Conservation (phyloP, 2,797 vertebrate species). For the Microcaecilia unicolor region DNA sequence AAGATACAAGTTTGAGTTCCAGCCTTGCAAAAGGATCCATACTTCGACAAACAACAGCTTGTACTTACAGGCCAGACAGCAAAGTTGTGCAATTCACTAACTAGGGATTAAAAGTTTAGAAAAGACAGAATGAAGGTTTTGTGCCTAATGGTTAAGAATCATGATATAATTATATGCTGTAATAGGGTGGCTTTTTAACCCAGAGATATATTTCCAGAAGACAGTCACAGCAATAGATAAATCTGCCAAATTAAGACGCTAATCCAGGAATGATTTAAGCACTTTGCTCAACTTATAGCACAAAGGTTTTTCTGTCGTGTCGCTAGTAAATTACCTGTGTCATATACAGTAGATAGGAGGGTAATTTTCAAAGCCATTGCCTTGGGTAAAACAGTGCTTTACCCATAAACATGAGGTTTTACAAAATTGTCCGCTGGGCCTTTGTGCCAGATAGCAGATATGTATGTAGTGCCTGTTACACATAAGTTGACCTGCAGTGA, state of each 20-base stretch:
- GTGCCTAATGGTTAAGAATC: not conserved
- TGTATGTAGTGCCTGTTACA: too few species aligned
- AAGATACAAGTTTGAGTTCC: not conserved
- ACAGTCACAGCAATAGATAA: not conserved
- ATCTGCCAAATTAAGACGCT: not conserved
- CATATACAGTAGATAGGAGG: too few species aligned
- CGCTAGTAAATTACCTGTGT: constrained; percentile 2
- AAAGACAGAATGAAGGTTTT: not conserved
- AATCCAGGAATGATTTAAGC: constrained; percentile 7
- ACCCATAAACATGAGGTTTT: too few species aligned
- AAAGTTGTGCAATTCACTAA: not conserved
- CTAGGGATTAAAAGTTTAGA: constrained; percentile 3
- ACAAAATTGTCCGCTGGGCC: too few species aligned
- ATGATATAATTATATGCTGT: not conserved
- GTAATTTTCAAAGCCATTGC: too few species aligned
- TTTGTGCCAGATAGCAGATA: too few species aligned
- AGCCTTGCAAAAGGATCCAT: not conserved
- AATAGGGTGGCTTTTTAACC: not conserved
- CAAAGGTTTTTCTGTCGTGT: constrained; percentile 11
- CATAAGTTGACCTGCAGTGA: too few species aligned
- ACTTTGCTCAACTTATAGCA: not conserved
- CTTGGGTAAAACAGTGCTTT: too few species aligned
- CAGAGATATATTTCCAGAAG: not conserved
- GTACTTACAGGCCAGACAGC: not conserved
- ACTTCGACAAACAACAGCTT: not conserved